Percentiles rank a stretch among this genome's conserved stretches.
Evolutionary conservation across 1,140 invertebrate genomes (phyloP).

Genomic region (Hylaeus volcanicus): DNA sequence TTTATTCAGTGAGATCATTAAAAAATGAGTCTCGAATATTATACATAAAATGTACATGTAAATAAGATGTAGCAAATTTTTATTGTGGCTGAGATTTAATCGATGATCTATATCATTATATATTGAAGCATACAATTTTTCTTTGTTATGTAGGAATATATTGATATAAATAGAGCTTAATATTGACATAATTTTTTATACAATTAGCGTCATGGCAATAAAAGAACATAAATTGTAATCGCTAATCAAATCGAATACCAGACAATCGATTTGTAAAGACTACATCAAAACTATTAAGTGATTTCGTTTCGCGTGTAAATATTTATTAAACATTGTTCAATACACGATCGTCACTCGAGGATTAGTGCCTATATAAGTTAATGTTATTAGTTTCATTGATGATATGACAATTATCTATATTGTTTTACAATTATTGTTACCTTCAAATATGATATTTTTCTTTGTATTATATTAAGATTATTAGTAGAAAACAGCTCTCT

Average conservation of each 20-base stretch:
- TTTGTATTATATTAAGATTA: conserved; percentile 53
- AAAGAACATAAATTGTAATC: conserved; percentile 36
- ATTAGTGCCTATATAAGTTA: conserved; percentile 54
- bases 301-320: conserved; percentile 59
- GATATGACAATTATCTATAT: conserved; percentile 33
- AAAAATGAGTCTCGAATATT: conserved; percentile 57
- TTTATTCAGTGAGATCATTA: conserved; percentile 43
- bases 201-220: conserved; percentile 18
- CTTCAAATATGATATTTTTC: conserved; percentile 34
- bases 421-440: conserved; percentile 31
- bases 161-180: conserved; percentile 37
- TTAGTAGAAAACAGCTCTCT: conserved; percentile 55
- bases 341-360: conserved; percentile 47
- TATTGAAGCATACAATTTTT: conserved; percentile 23
- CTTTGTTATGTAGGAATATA: conserved; percentile 27
- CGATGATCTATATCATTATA: conserved; percentile 43
- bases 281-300: conserved; percentile 43
- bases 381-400: conserved; percentile 52
- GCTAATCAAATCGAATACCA: conserved; percentile 27
- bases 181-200: conserved; percentile 43
- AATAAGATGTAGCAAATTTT: conserved; percentile 52
- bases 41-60: conserved; percentile 36
- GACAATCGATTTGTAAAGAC: conserved; percentile 61
- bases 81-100: conserved; percentile 48
- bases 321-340: conserved; percentile 42